Base-by-base conservation (phyloP, 1,140 invertebrate species). In the Hypothenemus hampei region DNA sequence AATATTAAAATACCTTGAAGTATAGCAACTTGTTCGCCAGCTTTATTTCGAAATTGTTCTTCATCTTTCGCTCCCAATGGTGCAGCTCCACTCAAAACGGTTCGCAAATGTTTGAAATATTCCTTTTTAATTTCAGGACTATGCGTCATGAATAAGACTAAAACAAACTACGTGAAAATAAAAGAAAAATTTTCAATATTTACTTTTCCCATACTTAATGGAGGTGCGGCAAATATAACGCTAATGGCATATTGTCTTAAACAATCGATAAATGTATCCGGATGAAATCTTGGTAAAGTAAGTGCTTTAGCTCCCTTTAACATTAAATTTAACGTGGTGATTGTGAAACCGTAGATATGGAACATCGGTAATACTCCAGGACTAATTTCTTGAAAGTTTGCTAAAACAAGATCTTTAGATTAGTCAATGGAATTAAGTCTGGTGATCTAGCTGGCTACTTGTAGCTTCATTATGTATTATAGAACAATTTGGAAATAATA, bases 321-420 rank as follows among this genome's bases (percentile, higher is more conserved):
- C 26, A 93, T 58, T 56, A 76, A 77, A 43, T 78, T 72, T 0
- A 85, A 51, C 61, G 81, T 70, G 1, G 79, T 58, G 1, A 73
- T 63, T 7, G 73, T 77, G 44, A 92, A 74, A 0, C 90, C 91
- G 66, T 88, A 95, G 47, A 86, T 87, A 65, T 97, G 93, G 61
- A 86, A 95, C 66, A 91, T 82, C 4, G 92, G 93, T 31, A 96
- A 68, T 4, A 93, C 72, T 0, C 68, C 68, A 1, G 85, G 75
- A 1, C 79, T 60, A 0, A 78, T 70, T 35, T 82, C 80, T 70
- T 84, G 82, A 58, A 75, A 64, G 0, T 65, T 70, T 7, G 62
- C 75, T 74, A 67, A 43, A n/a, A 57, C 50, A 31, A n/a, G n/a
- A n/a, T n/a, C n/a, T n/a, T n/a, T n/a, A n/a, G n/a, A n/a, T n/a